phyloP scores from a whole-genome alignment of 2,888 invertebrate genomes.

The Ganaspis brasiliensis region DNA sequence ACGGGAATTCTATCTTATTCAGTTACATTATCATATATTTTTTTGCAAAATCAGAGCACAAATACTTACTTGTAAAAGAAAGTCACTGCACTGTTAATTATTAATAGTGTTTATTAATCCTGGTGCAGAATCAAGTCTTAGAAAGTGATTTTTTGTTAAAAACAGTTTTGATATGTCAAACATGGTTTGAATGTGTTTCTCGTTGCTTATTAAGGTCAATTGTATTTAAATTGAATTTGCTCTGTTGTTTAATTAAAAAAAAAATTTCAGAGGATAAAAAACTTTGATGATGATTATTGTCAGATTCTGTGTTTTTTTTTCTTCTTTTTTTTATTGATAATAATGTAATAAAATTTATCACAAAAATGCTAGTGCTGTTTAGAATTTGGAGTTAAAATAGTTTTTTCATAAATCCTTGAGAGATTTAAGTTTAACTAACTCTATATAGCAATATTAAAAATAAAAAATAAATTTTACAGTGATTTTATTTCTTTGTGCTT shows the following conservation, averaged over 20 bases:
- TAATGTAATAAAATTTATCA: background rate
- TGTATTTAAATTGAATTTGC: constrained; percentile 10
- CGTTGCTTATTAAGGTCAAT: constrained; percentile 10
- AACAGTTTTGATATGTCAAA: constrained; percentile 1
- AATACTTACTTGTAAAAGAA: constrained; percentile 39
- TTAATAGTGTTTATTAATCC: constrained; percentile 1
- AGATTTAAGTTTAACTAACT: constrained; percentile 16
- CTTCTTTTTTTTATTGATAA: background rate
- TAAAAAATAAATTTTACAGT: constrained; percentile 17
- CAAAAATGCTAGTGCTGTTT: constrained; percentile 29
- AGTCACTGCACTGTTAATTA: constrained; percentile 36
- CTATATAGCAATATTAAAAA: constrained; percentile 5
- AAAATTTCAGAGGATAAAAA: background rate
- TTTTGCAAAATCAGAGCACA: constrained; percentile 38
- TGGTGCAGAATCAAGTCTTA: constrained; percentile 21
- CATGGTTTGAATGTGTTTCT: constrained; percentile 19
- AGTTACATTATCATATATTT: constrained; percentile 14
- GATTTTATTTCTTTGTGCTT: constrained; percentile 20
- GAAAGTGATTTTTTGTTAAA: background rate
- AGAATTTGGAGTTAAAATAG: constrained; percentile 5
- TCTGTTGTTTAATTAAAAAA: background rate
- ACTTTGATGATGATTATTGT: background rate
- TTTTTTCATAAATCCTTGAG: constrained; percentile 5
- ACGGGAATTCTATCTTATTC: constrained; percentile 28
- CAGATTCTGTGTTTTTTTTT: background rate